These are phyloP conservation scores for Casuarius casuarius DNA, from an alignment of 2,113 vertebrate species.

Conservation along the genomic window DNA sequence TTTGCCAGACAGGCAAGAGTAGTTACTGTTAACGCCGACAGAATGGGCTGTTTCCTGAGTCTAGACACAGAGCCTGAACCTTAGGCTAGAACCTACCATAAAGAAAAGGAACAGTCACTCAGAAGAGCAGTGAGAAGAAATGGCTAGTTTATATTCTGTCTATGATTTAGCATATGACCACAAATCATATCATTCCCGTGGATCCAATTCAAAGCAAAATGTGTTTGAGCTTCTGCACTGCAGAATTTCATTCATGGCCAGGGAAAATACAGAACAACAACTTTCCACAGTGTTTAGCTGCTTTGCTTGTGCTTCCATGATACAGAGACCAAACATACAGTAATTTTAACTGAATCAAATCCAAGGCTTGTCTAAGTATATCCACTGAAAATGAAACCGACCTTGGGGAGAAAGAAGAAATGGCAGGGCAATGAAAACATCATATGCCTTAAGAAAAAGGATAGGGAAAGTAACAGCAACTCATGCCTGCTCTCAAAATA, in stretches of 20 bases:
- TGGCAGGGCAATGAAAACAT: conserved; percentile 37
- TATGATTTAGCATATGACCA: conserved; percentile 37
- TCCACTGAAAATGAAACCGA: conserved; percentile 71
- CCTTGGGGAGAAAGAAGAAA: conserved; percentile 47
- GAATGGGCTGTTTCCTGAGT: not conserved
- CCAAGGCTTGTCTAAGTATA: conserved; percentile 56
- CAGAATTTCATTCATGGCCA: conserved; percentile 62
- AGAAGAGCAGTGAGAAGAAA: not conserved
- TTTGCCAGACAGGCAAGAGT: not conserved
- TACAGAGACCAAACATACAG: conserved; percentile 53
- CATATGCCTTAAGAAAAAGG: conserved; percentile 45
- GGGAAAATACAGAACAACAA: conserved; percentile 76
- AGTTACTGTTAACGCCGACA: not conserved
- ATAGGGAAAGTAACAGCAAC: not conserved
- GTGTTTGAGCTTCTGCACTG: conserved; percentile 67
- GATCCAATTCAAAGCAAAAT: conserved; percentile 64
- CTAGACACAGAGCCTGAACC: not conserved
- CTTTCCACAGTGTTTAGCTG: conserved; percentile 76
- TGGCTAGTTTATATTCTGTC: conserved; percentile 27
- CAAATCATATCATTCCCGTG: conserved; percentile 57
- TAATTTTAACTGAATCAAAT: conserved; percentile 63
- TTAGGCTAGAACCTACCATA: not conserved
- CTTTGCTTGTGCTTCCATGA: conserved; percentile 63
- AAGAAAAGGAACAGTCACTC: not conserved
- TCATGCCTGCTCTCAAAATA: conserved; percentile 20